Evolutionary conservation across 2,888 invertebrate genomes (phyloP), one percentile per base, ranked within the genome.

Genomic region (Tupiocoris notatus): DNA sequence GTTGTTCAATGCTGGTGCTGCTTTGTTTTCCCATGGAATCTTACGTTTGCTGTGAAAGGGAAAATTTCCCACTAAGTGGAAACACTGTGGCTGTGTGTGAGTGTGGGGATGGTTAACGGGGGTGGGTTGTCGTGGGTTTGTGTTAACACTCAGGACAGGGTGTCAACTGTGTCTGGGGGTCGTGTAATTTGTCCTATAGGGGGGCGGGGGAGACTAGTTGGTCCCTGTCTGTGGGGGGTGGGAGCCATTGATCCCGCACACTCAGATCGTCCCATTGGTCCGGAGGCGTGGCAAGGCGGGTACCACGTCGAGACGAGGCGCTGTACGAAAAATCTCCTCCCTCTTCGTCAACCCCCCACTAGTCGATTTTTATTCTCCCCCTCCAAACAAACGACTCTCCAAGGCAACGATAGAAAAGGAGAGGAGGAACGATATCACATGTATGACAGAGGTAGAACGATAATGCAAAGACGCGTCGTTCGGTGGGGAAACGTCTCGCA

Each of bases 111-210:
- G 66, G 74, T 74, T 76, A 25, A 61, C 39, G 77, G 62, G 77
- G 68, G 73, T 25, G 70, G 70, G 63, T 65, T 76, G 76, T 76
- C 70, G 70, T 24, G 76, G 76, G 76, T 76, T 66, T 79, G 79
- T 79, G 79, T 79, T 79, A 78, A 79, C 79, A 79, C 67, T 66
- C 71, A 77, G 68, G 79, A 79, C 79, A 79, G 79, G 79, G 79
- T 79, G 79, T 79, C 79, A 77, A 77, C 77, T 77, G 77, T 75
- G 75, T 68, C 67, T 67, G 75, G 77, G 77, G 66, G 75, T 79
- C 77, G 74, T 79, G 79, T 79, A 79, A 79, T 79, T 79, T 79
- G 79, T 79, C 78, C 67, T 54, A 39, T 58, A 59, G n/a, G 39
- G 39, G 39, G 39, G 39, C 39, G 39, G 39, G 39, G 39, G 39